Evolutionary conservation across 2,113 vertebrate genomes (phyloP), one percentile per base, ranked within the genome.

Genomic region (Melanerpes aurifrons): DNA sequence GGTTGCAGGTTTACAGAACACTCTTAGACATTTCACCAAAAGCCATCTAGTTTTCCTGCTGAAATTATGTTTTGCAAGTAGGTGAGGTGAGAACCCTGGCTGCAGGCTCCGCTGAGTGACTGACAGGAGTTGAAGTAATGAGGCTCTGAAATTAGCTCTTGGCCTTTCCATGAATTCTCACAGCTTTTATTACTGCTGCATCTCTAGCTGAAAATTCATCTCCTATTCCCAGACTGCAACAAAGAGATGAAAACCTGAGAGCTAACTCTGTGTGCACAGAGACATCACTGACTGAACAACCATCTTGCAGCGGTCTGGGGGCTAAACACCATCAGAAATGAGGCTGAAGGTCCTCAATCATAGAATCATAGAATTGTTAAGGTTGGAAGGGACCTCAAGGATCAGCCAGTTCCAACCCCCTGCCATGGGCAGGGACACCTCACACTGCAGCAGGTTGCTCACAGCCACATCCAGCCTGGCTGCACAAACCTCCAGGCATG

Each of bases 61-160:
- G 28, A 50, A 83, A 68, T 90, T 59, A 68, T 47, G 47, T 64
- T 88, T 83, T 84, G 43, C 35, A 29, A 29, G 0, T 63, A 47
- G 91, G 18, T 11, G 79, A 92, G 92, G 93, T 64, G 92, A 94
- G 90, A 86, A 15, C 14, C 28, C 57, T 83, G 90, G 87, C 90
- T 86, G 82, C 26, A 45, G 79, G 21, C 48, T 71, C 35, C 63
- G 28, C 87, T 54, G 48, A 87, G 43, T 2, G 7, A 72, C 63
- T 72, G 61, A 56, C 47, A 20, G 87, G 50, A 78, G 50, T 4
- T 28, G 56, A 77, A 68, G 73, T 75, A 11, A 40, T 8, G 22
- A 74, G 88, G 53, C 43, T 88, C 82, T 57, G 73, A 48, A 88
- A 47, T 53, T 47, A 31, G 28, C n/a, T 64, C 87, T 81, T 96